Percentiles rank a stretch among this genome's conserved stretches.
Conservation (phyloP, 2,888 invertebrate species). For the Melieria omissa region DNA sequence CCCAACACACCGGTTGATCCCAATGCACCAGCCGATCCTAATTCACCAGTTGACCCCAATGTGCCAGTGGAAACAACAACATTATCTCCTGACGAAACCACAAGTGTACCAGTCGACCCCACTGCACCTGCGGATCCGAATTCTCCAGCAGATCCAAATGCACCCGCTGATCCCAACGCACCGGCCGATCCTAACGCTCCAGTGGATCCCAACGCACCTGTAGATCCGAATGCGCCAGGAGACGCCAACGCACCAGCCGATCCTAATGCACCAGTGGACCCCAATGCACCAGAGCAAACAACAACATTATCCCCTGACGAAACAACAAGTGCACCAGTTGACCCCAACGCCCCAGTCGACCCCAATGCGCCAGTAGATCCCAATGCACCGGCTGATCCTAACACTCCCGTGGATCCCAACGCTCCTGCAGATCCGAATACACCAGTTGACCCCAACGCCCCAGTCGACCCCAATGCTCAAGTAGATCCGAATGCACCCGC, state of each 20-base stretch:
- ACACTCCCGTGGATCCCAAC: constrained; percentile 26
- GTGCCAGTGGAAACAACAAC: not conserved
- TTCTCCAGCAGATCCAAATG: constrained; percentile 24
- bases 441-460: constrained; percentile 33
- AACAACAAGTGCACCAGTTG: constrained; percentile 12
- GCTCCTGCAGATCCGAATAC: constrained; percentile 16
- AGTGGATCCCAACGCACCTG: constrained; percentile 23
- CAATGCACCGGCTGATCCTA: constrained; percentile 10
- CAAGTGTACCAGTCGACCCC: constrained; percentile 15
- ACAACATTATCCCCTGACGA: constrained; percentile 20
- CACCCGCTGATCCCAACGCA: constrained; percentile 29
- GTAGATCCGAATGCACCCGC: constrained; percentile 33
- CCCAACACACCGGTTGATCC: constrained; percentile 28
- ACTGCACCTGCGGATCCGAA: constrained; percentile 12
- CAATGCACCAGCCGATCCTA: constrained; percentile 26
- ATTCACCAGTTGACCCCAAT: constrained; percentile 27
- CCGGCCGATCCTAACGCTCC: constrained; percentile 40
- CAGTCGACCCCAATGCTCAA: constrained; percentile 10
- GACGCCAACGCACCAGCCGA: constrained; percentile 29
- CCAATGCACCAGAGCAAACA: not conserved
- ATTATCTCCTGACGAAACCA: not conserved
- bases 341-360: constrained; percentile 17
- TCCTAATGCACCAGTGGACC: constrained; percentile 32
- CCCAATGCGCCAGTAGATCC: constrained; percentile 14
- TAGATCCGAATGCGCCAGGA: constrained; percentile 31